Conservation (phyloP, 1,140 invertebrate species). For the Drosophila sucinea region DNA sequence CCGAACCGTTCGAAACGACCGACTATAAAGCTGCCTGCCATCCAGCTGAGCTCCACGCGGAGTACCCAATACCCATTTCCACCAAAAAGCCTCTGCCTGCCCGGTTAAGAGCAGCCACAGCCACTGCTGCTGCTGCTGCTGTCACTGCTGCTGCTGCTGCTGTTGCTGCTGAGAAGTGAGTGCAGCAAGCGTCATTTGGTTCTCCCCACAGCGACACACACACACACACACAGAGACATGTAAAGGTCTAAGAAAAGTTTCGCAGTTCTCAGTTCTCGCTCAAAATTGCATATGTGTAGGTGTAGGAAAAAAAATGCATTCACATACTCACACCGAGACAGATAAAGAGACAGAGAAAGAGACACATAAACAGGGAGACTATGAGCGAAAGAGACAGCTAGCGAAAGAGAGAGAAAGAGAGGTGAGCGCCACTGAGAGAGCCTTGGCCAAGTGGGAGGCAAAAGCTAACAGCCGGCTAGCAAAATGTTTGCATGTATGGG, state of each 20-base stretch:
- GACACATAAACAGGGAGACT: conserved; percentile 25
- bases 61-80: conserved; percentile 30
- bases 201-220: conserved; percentile 42
- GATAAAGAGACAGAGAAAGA: conserved; percentile 10
- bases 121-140: background rate
- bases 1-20: conserved; percentile 78
- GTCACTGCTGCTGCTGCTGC: too few relatives aligned
- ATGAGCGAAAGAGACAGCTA: conserved; percentile 24
- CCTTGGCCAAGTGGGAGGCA: conserved; percentile 45
- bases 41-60: conserved; percentile 66
- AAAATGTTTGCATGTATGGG: conserved; percentile 28
- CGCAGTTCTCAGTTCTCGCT: conserved; percentile 42
- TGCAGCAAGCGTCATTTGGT: conserved; percentile 43
- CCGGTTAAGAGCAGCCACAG: conserved; percentile 25
- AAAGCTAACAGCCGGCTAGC: conserved; percentile 50
- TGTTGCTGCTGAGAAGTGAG: conserved; percentile 39
- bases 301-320: conserved; percentile 52
- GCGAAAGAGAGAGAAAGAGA: conserved; percentile 23
- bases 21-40: conserved; percentile 76
- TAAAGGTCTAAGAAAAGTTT: conserved; percentile 61
- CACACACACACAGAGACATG: conserved; percentile 24
- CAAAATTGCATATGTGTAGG: conserved; percentile 37
- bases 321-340: conserved; percentile 16
- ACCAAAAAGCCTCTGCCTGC: conserved; percentile 31
- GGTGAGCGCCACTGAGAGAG: background rate